phyloP scores from a whole-genome alignment of 2,113 vertebrate species.

The Naja naja region DNA sequence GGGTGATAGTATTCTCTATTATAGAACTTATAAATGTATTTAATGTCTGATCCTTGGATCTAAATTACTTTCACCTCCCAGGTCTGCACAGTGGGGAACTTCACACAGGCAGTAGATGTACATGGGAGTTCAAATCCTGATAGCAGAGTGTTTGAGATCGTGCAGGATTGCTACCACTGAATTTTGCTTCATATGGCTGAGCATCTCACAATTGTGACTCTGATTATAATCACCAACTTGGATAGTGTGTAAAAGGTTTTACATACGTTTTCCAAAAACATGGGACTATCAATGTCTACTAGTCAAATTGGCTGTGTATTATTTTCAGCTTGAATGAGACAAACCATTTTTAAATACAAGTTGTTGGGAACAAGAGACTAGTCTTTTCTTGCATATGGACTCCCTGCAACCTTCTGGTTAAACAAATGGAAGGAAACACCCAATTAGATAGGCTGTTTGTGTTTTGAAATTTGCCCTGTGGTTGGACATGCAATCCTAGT shows the following conservation, averaged over 20 bases:
- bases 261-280: background rate
- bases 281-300: background rate
- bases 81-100: background rate
- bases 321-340: background rate
- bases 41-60: background rate
- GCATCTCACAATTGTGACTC: background rate
- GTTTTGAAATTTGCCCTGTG: background rate
- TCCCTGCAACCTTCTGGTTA: background rate
- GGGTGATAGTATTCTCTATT: background rate
- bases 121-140: background rate
- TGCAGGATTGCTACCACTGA: background rate
- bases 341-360: background rate
- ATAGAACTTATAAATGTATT: background rate
- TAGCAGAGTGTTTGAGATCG: background rate
- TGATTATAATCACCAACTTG: background rate
- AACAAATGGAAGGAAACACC: background rate
- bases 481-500: background rate
- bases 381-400: background rate
- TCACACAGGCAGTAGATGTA: background rate
- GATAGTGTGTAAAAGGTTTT: background rate
- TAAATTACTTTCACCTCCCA: background rate
- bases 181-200: background rate
- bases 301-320: background rate
- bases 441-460: background rate
- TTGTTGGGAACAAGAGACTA: background rate